Evolutionary conservation across 2,797 vertebrate species (phyloP).

Genomic region (Sebastes oblongus): DNA sequence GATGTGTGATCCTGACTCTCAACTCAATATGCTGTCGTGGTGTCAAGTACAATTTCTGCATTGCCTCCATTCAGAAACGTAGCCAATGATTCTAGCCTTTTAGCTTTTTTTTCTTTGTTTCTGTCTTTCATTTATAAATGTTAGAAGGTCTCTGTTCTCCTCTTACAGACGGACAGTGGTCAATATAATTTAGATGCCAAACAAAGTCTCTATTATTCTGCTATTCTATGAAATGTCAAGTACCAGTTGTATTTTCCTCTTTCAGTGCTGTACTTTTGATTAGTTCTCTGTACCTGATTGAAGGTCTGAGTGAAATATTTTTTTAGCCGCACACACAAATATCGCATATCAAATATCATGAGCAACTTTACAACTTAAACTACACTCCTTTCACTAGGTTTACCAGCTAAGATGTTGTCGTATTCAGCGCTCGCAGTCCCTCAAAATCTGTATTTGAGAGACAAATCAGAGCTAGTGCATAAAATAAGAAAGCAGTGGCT

Average conservation of each 20-base stretch:
- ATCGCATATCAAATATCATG: conserved; percentile 32
- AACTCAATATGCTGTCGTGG: background rate
- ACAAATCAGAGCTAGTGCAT: background rate
- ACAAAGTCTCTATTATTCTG: background rate
- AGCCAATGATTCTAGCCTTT: background rate
- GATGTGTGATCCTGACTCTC: conserved; percentile 78
- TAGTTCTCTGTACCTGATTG: background rate
- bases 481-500: background rate
- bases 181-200: background rate
- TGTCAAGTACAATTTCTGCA: conserved; percentile 13
- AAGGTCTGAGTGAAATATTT: background rate
- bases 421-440: background rate
- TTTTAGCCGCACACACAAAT: background rate
- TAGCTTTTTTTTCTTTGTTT: background rate
- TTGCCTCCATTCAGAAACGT: conserved; percentile 2
- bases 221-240: background rate
- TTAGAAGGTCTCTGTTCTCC: background rate
- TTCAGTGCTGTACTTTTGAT: background rate
- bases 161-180: background rate
- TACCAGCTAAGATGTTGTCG: background rate
- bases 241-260: background rate
- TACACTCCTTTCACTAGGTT: background rate
- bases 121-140: conserved; percentile 1
- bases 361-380: background rate
- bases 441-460: background rate